A percentile compares a stretch with the other conserved stretches of the same genome.
phyloP scores from a whole-genome alignment of 2,888 invertebrate genomes.

The Petrolisthes manimaculis region DNA sequence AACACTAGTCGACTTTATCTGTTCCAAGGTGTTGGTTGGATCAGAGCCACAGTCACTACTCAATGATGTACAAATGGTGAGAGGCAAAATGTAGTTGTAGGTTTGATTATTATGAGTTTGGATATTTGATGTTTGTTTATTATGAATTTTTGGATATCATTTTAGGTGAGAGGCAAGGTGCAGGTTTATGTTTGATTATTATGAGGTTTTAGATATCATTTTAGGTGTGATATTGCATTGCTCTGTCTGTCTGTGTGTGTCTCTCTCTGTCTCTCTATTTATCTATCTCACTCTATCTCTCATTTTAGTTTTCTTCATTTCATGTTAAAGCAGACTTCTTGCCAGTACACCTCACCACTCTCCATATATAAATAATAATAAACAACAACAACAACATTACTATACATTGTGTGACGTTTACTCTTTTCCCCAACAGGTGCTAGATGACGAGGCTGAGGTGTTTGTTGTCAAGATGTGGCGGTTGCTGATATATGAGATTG shows the following conservation, averaged over 20 bases:
- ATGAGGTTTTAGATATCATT: neutral
- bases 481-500: constrained; percentile 98
- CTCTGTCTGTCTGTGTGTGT: neutral
- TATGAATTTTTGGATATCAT: constrained; percentile 11
- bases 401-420: too few species aligned
- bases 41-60: constrained; percentile 94
- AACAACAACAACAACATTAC: too few species aligned
- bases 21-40: constrained; percentile 95
- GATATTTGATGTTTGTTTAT: constrained; percentile 12
- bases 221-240: neutral
- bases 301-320: neutral
- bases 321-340: neutral
- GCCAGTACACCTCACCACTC: too few species aligned
- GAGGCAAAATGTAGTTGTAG: constrained; percentile 18
- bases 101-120: constrained; percentile 25
- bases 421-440: constrained; percentile 80
- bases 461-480: constrained; percentile 99
- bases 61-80: constrained; percentile 98
- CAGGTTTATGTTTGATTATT: neutral
- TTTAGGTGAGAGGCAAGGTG: neutral
- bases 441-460: constrained; percentile 99
- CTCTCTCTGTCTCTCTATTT: neutral
- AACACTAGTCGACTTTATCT: constrained; percentile 98
- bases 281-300: neutral
- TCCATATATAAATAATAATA: too few species aligned